A percentile compares a stretch with the other conserved stretches of the same genome.
These are phyloP conservation scores for Orientallactaga sibirica DNA, from an alignment of 2,797 vertebrate genomes.

Conservation along the genomic window DNA sequence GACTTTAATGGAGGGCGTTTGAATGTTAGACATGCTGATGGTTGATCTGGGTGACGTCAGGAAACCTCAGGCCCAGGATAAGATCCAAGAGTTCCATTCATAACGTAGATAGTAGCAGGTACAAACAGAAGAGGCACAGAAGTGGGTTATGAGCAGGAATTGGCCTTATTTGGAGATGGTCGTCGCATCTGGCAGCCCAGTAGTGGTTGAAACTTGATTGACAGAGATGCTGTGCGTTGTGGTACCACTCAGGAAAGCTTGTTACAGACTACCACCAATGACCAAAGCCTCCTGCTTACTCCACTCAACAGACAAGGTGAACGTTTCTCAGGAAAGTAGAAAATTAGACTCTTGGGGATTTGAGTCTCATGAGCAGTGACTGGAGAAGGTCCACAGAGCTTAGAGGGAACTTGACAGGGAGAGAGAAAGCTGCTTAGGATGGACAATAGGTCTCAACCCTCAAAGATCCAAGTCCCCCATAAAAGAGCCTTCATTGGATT, in stretches of 20 bases:
- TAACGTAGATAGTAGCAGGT: too few species aligned
- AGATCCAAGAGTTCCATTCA: neutral
- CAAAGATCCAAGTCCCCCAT: too few species aligned
- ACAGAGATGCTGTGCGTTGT: neutral
- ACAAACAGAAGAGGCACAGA: too few species aligned
- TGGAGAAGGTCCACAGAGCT: neutral
- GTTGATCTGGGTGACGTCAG: neutral
- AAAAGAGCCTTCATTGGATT: accelerated
- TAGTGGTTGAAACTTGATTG: neutral
- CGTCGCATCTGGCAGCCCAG: neutral
- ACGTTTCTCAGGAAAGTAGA: neutral
- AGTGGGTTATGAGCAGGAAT: too few species aligned
- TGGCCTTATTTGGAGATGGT: accelerated
- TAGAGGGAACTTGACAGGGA: accelerated
- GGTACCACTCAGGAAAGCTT: neutral
- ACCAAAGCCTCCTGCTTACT: neutral
- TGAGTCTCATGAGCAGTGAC: accelerated
- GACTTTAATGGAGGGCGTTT: neutral
- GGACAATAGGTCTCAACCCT: accelerated
- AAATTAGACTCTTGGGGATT: neutral
- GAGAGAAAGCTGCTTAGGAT: neutral
- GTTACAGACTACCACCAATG: neutral
- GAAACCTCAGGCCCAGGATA: neutral
- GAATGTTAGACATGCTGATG: neutral
- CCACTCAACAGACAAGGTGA: neutral